A percentile compares a stretch with the other conserved stretches of the same genome.
Conservation (phyloP, 2,113 vertebrate species). For the Tyto alba region DNA sequence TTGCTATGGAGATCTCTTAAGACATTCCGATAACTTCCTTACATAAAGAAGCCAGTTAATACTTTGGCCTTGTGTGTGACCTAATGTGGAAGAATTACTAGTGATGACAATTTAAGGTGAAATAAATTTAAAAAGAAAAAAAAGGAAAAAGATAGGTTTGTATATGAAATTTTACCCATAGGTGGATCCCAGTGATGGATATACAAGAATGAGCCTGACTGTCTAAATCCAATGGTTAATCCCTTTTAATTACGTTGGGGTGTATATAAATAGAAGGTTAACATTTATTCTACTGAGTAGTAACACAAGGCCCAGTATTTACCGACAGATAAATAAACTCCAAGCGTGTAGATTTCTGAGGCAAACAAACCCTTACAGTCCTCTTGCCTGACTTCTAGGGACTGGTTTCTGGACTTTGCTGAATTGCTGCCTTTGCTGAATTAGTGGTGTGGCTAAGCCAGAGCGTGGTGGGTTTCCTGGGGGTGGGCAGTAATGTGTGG, state of each 20-base stretch:
- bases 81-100: not conserved
- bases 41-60: constrained; percentile 39
- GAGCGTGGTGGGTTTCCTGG: fast-evolving
- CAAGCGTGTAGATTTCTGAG: not conserved
- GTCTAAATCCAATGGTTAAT: not conserved
- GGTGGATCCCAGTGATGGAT: not conserved
- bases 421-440: fast-evolving
- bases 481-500: fast-evolving
- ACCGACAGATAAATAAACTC: not conserved
- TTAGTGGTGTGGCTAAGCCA: fast-evolving
- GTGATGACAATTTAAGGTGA: not conserved
- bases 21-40: constrained; percentile 48
- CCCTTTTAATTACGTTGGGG: not conserved
- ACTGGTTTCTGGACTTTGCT: fast-evolving
- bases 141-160: not conserved
- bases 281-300: not conserved
- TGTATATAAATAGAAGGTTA: not conserved
- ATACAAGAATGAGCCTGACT: not conserved
- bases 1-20: constrained; percentile 67
- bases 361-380: not conserved
- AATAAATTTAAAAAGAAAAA: not conserved
- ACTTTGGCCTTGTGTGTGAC: not conserved
- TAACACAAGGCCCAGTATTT: not conserved
- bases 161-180: not conserved
- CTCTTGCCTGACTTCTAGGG: not conserved